phyloP scores from a whole-genome alignment of 2,113 vertebrate species.

The Melanocharis versteri region DNA sequence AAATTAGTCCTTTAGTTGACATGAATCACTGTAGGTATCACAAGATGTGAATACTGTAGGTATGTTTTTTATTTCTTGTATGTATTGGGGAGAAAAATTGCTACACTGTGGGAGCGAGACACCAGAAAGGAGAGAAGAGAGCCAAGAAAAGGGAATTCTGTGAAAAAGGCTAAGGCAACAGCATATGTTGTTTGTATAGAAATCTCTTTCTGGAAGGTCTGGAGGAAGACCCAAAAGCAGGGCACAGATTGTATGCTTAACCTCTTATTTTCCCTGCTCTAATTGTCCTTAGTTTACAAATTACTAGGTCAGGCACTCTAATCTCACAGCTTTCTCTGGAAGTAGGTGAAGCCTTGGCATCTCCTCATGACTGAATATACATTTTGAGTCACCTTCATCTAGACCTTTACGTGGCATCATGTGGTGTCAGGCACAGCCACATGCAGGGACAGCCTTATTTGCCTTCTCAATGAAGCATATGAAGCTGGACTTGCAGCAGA shows the following conservation, averaged over 20 bases:
- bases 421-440: not conserved
- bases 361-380: not conserved
- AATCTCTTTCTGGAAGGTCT: not conserved
- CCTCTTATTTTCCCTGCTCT: not conserved
- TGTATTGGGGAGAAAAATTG: not conserved
- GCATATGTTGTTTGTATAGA: slow-evolving; percentile 39
- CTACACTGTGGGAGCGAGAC: not conserved
- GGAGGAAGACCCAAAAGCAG: not conserved
- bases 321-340: not conserved
- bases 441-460: not conserved
- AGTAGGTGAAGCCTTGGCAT: not conserved
- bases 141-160: not conserved
- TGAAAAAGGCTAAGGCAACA: slow-evolving; percentile 20
- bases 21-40: not conserved
- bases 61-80: not conserved
- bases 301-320: not conserved
- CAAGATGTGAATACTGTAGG: not conserved
- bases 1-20: not conserved
- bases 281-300: not conserved
- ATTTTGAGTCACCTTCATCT: not conserved
- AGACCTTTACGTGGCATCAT: not conserved
- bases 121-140: not conserved
- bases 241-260: not conserved
- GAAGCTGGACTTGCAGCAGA: not conserved
- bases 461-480: not conserved